Conservation (phyloP, 2,113 vertebrate genomes). For the Gadus chalcogrammus region DNA sequence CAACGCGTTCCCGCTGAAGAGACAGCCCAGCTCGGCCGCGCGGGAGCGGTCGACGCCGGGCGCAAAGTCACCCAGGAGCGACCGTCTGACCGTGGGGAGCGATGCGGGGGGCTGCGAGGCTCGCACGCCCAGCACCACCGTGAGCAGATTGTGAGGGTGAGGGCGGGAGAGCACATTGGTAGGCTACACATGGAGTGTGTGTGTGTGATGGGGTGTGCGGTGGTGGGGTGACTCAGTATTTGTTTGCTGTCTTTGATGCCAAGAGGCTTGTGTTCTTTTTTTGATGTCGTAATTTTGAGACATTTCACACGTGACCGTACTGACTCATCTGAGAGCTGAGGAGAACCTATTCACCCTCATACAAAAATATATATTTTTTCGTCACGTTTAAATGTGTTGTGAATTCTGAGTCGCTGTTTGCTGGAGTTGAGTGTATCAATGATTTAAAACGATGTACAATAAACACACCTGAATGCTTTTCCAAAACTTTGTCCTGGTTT, state of each 20-base stretch:
- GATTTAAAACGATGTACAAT: not conserved
- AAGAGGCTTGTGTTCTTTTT: not conserved
- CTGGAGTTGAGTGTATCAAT: slow-evolving; percentile 9
- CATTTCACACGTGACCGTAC: slow-evolving; percentile 1
- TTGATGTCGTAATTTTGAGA: not conserved
- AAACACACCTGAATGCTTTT: not conserved
- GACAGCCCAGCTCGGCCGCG: slow-evolving; percentile 20
- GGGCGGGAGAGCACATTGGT: too few relatives aligned
- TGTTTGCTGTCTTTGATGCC: slow-evolving; percentile 13
- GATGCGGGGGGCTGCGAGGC: slow-evolving; percentile 1
- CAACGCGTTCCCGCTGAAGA: slow-evolving; percentile 53
- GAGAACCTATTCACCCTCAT: not conserved
- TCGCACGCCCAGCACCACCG: slow-evolving; percentile 23
- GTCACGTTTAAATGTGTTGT: slow-evolving; percentile 13
- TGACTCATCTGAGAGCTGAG: not conserved
- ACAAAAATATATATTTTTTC: not conserved
- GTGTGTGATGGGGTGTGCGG: not conserved
- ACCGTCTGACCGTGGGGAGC: slow-evolving; percentile 18
- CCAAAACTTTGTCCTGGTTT: too few relatives aligned
- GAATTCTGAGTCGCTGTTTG: slow-evolving; percentile 12
- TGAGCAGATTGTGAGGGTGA: slow-evolving; percentile 32
- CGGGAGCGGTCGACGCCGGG: slow-evolving; percentile 21
- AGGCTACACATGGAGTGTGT: not conserved
- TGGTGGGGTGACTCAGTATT: not conserved
- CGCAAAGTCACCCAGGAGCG: not conserved